Percentiles rank a stretch among this genome's conserved stretches.
phyloP scores from a whole-genome alignment of 2,888 invertebrate species.

The Dasypogon diadema region DNA sequence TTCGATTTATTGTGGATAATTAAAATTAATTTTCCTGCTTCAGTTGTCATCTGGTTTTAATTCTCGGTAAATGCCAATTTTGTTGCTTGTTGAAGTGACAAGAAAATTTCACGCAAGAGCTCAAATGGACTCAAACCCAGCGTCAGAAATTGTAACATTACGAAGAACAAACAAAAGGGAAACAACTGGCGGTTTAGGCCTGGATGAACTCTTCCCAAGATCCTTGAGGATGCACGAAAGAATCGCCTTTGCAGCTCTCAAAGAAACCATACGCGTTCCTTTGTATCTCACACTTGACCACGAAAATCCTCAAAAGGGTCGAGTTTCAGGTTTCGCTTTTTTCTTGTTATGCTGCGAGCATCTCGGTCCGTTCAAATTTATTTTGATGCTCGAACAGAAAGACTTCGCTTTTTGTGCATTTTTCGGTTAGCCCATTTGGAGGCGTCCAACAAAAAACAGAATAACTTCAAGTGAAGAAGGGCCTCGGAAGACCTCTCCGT shows the following conservation, averaged over 20 bases:
- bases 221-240: slow-evolving; percentile 1
- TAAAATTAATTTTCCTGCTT: no score
- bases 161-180: background rate
- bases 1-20: no score
- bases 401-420: slow-evolving; percentile 44
- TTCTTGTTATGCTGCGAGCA: slow-evolving; percentile 15
- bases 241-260: slow-evolving; percentile 18
- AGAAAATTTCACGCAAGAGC: no score
- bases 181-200: background rate
- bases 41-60: no score
- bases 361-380: slow-evolving; percentile 49
- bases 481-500: slow-evolving; percentile 26
- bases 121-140: no score
- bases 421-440: slow-evolving; percentile 49
- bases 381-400: slow-evolving; percentile 42
- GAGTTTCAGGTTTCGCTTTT: slow-evolving; percentile 44
- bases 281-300: slow-evolving; percentile 49
- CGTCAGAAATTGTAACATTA: no score
- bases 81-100: no score
- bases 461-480: no score
- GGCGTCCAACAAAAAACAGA: slow-evolving; percentile 34
- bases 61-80: no score
- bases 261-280: slow-evolving; percentile 38
- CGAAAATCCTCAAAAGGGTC: slow-evolving; percentile 51
- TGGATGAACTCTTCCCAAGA: background rate